Evolutionary conservation across 1,140 invertebrate species (phyloP).

Genomic region (Campoletis sonorensis): DNA sequence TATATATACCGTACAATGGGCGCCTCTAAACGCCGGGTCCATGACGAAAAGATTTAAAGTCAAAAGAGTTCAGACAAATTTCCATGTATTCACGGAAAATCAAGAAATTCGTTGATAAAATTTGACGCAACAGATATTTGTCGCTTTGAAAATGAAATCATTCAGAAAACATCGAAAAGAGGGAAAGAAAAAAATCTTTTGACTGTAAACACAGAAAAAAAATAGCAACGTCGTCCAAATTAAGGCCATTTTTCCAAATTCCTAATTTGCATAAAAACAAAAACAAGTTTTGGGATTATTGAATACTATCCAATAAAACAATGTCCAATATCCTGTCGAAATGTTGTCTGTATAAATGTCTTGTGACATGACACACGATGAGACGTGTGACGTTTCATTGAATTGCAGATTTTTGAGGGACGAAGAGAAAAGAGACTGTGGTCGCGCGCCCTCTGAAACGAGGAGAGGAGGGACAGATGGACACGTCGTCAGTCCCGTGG

Average conservation of each 20-base stretch:
- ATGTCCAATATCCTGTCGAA: not conserved
- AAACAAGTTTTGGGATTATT: not conserved
- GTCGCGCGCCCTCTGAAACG: conserved; percentile 35
- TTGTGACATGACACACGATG: conserved; percentile 31
- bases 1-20: not conserved
- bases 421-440: not conserved
- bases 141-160: too few relatives aligned
- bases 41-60: too few relatives aligned
- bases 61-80: too few relatives aligned
- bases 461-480: conserved; percentile 65
- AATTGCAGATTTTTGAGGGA: conserved; percentile 68
- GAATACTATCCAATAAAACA: not conserved
- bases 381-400: conserved; percentile 60
- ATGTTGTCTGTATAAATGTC: not conserved
- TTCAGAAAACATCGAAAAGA: too few relatives aligned
- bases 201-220: too few relatives aligned
- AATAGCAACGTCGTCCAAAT: not conserved
- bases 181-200: too few relatives aligned
- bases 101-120: too few relatives aligned
- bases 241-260: not conserved
- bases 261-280: too few relatives aligned
- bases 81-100: too few relatives aligned
- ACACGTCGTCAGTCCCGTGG: conserved; percentile 60
- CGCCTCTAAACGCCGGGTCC: too few relatives aligned
- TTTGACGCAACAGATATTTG: too few relatives aligned